Percentiles rank a stretch among this genome's conserved stretches.
Conservation (phyloP, 2,113 vertebrate genomes). For the Poeciliopsis retropinna region DNA sequence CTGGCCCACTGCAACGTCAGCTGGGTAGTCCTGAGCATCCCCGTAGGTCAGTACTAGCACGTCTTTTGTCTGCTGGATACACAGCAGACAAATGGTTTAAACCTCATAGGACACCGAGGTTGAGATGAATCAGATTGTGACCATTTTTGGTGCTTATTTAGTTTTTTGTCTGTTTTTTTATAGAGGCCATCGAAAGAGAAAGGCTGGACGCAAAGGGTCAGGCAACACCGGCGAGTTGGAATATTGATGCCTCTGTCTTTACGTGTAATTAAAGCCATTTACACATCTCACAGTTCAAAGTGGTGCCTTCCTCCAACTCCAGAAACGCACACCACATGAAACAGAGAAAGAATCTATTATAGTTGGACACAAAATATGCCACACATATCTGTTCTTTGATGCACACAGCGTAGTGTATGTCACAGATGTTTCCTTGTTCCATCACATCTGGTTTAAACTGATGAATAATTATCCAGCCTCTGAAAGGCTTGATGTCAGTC, state of each 20-base stretch:
- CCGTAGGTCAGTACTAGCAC: conserved; percentile 79
- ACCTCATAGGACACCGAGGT: too few relatives aligned
- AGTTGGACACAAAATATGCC: not conserved
- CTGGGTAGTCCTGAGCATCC: conserved; percentile 46
- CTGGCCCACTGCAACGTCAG: conserved; percentile 67
- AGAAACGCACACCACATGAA: conserved; percentile 5
- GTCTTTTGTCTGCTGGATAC: not conserved
- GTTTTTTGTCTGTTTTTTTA: conserved; percentile 20
- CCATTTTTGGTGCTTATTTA: conserved; percentile 1
- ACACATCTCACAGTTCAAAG: conserved; percentile 16
- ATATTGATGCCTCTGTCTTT: not conserved
- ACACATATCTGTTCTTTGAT: not conserved
- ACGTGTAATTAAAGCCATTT: conserved; percentile 64
- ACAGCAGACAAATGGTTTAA: not conserved
- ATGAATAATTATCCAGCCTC: not conserved
- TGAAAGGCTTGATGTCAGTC: not conserved
- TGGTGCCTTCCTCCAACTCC: conserved; percentile 24
- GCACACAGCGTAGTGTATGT: not conserved
- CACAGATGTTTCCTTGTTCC: not conserved
- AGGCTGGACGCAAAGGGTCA: conserved; percentile 56
- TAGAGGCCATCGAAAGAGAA: conserved; percentile 77
- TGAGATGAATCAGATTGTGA: not conserved
- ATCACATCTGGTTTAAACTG: not conserved
- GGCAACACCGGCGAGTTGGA: conserved; percentile 74
- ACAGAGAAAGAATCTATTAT: conserved; percentile 1